Evolutionary conservation across 1,140 invertebrate genomes (phyloP), one percentile per base, ranked within the genome.

Genomic region (Anastrepha ludens): DNA sequence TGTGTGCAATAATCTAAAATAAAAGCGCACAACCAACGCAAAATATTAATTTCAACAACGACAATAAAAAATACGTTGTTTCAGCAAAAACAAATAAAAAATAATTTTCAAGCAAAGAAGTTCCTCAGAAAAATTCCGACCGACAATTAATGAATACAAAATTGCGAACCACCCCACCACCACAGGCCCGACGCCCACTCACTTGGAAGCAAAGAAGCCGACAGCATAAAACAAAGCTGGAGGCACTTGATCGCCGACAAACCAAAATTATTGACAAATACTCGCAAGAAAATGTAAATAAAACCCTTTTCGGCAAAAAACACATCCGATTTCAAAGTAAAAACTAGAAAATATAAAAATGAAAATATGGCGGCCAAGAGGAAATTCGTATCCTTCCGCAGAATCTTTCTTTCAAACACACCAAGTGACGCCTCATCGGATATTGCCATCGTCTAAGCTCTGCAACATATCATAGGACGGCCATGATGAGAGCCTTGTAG

Each of bases 221-320:
- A 20, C 74, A 47, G 2, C 17, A 55, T 20, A 13, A 81, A 55
- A 81, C 47, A 55, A 55, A 55, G 47, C 50, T 41, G 7, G 47
- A 74, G 60, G 29, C 9, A 41, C 29, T 62, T 74, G 67, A 58
- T 4, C 41, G 47, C 15, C 9, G 15, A 0, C n/a, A 81, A 74
- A 55, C 74, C 74, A 55, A 81, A 78, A 81, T 4, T 55, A 55
- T 55, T 81, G n/a, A 55, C 9, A 81, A 50, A 81, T 81, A 55
- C 44, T 55, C 13, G 44, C 29, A 29, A 9, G 47, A 55, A 81
- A 81, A 62, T 0, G 13, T 15, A 74, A n/a, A 47, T 67, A 13
- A 47, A 74, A 74, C 67, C 67, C 67, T 74, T 74, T 74, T 41
- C 11, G 2, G 5, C 2, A 2, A 44, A 74, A 74, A 74, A 74